Evolutionary conservation across 2,113 vertebrate genomes (phyloP), one percentile per base, ranked within the genome.

Genomic region (Calidris pygmaea): DNA sequence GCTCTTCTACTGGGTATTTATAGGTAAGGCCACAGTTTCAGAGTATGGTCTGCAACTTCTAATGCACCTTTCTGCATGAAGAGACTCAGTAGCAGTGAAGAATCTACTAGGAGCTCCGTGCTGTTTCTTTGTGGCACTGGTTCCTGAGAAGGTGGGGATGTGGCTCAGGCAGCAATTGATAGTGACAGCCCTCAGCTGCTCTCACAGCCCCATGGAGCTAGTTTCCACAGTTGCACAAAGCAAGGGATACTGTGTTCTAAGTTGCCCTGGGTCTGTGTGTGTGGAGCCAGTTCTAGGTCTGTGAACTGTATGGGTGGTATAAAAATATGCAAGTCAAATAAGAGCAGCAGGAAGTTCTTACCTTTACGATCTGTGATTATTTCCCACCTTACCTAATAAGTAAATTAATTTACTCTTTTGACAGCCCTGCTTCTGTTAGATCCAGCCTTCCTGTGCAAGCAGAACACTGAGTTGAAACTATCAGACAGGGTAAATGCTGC

Each of bases 111-210:
- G 10, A 32, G 14, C 32, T 72, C 24, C 0, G 1, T 41, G 58
- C 39, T 48, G 32, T 34, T 63, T 63, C 41, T 74, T 68, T 63
- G 62, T 72, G 87, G 41, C 5, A 1, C 8, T 43, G 20, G 10
- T 48, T 88, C 17, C 39, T 2, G 1, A 48, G 35, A 21, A 41
- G 12, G 1, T 27, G 43, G 6, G 2, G 13, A 0, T 34, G n/a
- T 45, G 74, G 34, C 77, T 85, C 26, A 73, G 83, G 27, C n/a
- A 60, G 35, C 26, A 14, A 10, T 67, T 48, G 13, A 2, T 3
- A n/a, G 14, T 27, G 12, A 22, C 24, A 72, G 27, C 41, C 15
- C 30, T 41, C 30, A 17, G 39, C 15, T 85, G 26, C 47, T 60
- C 45, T 27, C 27, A 14, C 43, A 30, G 71, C 13, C 60, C 30